phyloP scores from a whole-genome alignment of 2,888 invertebrate genomes.

The Perizoma flavofasciatum region DNA sequence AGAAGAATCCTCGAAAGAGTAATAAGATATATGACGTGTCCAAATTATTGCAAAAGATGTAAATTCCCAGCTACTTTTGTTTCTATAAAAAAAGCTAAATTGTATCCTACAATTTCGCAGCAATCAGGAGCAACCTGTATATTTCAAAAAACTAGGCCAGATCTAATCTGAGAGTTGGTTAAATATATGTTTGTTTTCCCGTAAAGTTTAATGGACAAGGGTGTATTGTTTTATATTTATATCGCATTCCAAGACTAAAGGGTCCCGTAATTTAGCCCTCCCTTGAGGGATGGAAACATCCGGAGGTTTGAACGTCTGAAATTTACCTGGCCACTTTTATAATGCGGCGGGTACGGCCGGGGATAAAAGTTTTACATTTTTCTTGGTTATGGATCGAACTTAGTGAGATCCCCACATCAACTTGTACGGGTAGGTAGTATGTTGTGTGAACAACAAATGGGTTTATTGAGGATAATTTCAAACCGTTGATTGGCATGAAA shows the following conservation, averaged over 20 bases:
- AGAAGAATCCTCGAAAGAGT: too few relatives aligned
- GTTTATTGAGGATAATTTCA: too few relatives aligned
- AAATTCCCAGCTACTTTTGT: too few relatives aligned
- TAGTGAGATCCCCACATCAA: too few relatives aligned
- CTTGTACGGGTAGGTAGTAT: too few relatives aligned
- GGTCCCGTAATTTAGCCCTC: constrained; percentile 57
- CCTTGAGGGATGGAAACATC: constrained; percentile 49
- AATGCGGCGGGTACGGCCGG: constrained; percentile 31
- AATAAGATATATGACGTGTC: too few relatives aligned
- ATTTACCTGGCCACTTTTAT: constrained; percentile 51
- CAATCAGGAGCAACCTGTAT: constrained; percentile 34
- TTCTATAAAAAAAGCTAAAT: too few relatives aligned
- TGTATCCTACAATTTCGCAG: too few relatives aligned
- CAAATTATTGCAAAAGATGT: too few relatives aligned
- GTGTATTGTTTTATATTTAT: constrained; percentile 67
- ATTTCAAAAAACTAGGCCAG: constrained; percentile 39
- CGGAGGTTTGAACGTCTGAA: constrained; percentile 42
- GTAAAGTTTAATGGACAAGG: constrained; percentile 59
- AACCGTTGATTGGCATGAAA: too few relatives aligned
- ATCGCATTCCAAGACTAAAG: constrained; percentile 58
- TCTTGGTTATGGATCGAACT: background rate
- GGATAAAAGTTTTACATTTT: constrained; percentile 3
- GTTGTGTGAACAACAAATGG: too few relatives aligned
- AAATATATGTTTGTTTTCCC: constrained; percentile 55
- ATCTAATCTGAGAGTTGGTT: constrained; percentile 53